Evolutionary conservation across 1,140 invertebrate species (phyloP).

Genomic region (Drosophila leontia): DNA sequence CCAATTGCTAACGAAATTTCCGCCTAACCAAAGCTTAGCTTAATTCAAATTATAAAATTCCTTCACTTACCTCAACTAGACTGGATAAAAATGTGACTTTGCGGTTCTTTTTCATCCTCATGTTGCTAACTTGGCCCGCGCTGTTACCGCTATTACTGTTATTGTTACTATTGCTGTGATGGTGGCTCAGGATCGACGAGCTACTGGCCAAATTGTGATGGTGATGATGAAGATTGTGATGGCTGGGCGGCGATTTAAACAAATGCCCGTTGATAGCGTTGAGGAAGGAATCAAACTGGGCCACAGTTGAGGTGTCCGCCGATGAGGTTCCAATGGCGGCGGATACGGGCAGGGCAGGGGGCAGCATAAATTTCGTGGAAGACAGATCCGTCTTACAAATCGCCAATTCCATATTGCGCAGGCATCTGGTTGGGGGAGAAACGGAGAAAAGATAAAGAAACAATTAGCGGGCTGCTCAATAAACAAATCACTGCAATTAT

Average conservation of each 20-base stretch:
- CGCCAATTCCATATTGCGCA: slow-evolving; percentile 82
- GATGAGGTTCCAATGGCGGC: slow-evolving; percentile 52
- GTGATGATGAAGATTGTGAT: slow-evolving; percentile 7
- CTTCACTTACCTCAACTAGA: slow-evolving; percentile 75
- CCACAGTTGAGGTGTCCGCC: slow-evolving; percentile 50
- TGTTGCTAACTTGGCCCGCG: slow-evolving; percentile 47
- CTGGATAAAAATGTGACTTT: slow-evolving; percentile 81
- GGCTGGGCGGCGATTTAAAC: slow-evolving; percentile 55
- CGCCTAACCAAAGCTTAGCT: neutral
- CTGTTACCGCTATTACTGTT: slow-evolving; percentile 34
- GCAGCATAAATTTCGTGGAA: slow-evolving; percentile 83
- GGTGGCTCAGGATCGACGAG: slow-evolving; percentile 40
- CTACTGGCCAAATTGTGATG: slow-evolving; percentile 14
- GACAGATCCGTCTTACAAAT: slow-evolving; percentile 83
- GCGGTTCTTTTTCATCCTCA: slow-evolving; percentile 83
- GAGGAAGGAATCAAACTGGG: slow-evolving; percentile 38
- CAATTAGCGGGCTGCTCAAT: slow-evolving; percentile 23
- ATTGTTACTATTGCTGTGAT: slow-evolving; percentile 17
- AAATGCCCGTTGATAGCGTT: slow-evolving; percentile 66
- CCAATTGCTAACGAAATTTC: neutral
- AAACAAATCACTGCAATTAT: slow-evolving; percentile 44
- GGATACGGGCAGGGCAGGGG: slow-evolving; percentile 61
- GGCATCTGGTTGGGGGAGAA: slow-evolving; percentile 55
- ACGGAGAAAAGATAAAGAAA: slow-evolving; percentile 20
- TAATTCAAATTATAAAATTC: neutral